Conservation (phyloP, 2,113 vertebrate species). For the Tupaia tana region DNA sequence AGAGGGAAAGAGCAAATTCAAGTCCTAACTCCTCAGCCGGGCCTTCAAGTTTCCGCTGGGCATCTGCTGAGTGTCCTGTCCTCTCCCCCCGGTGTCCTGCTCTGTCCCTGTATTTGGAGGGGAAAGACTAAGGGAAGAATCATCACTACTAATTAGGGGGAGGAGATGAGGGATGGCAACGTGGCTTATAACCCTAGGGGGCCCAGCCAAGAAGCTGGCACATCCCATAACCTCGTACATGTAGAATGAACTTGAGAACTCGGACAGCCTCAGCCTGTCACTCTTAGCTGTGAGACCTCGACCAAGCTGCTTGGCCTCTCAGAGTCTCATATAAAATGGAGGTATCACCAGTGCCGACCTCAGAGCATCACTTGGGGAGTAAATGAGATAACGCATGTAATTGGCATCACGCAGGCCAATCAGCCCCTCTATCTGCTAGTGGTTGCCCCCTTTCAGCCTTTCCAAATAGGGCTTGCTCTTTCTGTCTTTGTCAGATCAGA, state of each 20-base stretch:
- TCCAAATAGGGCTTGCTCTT: neutral
- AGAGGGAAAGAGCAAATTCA: neutral
- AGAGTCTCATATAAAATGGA: neutral
- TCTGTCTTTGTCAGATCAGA: neutral
- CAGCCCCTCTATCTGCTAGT: neutral
- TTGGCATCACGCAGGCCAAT: neutral
- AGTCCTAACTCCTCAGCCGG: neutral
- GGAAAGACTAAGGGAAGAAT: neutral
- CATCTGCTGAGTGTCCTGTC: neutral
- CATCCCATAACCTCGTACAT: neutral
- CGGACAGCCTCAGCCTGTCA: neutral
- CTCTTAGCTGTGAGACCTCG: neutral
- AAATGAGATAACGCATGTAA: neutral
- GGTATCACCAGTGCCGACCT: neutral
- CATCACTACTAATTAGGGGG: neutral
- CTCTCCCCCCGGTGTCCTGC: neutral
- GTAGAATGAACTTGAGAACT: neutral
- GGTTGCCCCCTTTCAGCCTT: neutral
- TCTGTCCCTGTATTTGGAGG: neutral
- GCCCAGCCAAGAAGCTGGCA: neutral
- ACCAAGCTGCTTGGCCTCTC: neutral
- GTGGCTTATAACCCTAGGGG: neutral
- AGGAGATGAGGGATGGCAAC: neutral
- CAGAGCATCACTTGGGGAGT: neutral
- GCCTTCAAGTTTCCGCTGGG: neutral